Evolutionary conservation across 2,797 vertebrate genomes (phyloP).

Genomic region (Phalloptychus januarius): DNA sequence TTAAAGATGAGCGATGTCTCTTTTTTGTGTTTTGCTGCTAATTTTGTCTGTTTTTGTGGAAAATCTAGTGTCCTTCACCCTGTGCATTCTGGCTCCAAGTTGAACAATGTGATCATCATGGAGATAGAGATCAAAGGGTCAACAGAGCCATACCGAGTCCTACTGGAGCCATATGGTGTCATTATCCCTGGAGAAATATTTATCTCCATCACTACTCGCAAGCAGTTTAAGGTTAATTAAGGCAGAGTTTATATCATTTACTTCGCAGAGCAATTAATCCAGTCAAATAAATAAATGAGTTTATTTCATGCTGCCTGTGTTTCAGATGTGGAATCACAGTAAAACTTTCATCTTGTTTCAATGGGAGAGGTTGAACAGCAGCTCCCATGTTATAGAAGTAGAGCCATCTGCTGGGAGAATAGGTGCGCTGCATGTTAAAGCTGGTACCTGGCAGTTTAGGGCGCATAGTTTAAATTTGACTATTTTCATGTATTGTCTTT

Average conservation of each 20-base stretch:
- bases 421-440: conserved; percentile 76
- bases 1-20: background rate
- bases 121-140: conserved; percentile 91
- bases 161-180: conserved; percentile 89
- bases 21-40: background rate
- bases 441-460: background rate
- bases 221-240: conserved; percentile 83
- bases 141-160: conserved; percentile 83
- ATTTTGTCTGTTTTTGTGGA: conserved; percentile 7
- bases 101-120: conserved; percentile 81
- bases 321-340: conserved; percentile 96
- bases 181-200: conserved; percentile 88
- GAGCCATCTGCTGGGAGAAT: conserved; percentile 85
- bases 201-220: conserved; percentile 79
- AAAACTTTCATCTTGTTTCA: conserved; percentile 84
- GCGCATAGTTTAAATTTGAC: background rate
- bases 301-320: conserved; percentile 14
- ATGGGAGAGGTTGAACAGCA: conserved; percentile 81
- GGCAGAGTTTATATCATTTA: background rate
- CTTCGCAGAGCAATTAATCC: background rate
- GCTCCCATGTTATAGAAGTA: conserved; percentile 85
- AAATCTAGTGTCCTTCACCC: conserved; percentile 57
- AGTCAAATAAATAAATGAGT: background rate
- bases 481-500: background rate
- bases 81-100: conserved; percentile 44